Conservation (phyloP, 2,797 vertebrate species). For the Monodelphis domestica region DNA sequence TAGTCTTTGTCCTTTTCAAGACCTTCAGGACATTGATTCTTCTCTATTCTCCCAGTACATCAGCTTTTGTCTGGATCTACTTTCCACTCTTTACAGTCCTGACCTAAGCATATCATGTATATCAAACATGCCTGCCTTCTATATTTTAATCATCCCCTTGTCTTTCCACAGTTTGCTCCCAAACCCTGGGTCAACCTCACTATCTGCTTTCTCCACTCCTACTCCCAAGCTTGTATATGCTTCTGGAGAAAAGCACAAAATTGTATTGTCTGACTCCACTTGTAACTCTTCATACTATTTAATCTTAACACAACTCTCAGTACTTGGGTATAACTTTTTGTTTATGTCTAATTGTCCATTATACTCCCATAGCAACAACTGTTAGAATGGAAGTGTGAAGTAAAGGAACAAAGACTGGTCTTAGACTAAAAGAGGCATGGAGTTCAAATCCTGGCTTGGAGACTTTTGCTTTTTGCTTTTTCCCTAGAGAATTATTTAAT, state of each 20-base stretch:
- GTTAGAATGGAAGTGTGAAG: not conserved
- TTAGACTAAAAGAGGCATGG: not conserved
- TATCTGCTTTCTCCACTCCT: not conserved
- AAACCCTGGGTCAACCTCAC: not conserved
- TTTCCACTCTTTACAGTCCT: not conserved
- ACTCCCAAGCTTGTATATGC: not conserved
- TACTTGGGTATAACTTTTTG: not conserved
- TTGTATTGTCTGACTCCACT: not conserved
- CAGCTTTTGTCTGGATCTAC: not conserved
- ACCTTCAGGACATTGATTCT: not conserved
- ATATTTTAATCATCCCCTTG: not conserved
- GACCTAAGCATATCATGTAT: not conserved
- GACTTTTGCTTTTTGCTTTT: not conserved
- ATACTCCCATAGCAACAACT: not conserved
- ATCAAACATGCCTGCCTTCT: not conserved
- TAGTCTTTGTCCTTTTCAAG: not conserved
- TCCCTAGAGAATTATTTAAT: not conserved
- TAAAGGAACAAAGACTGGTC: not conserved
- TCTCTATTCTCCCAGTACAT: not conserved
- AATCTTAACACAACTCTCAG: not conserved
- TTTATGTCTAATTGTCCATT: not conserved
- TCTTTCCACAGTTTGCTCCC: not conserved
- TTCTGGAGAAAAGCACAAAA: not conserved
- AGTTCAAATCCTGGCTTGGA: not conserved
- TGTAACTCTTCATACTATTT: not conserved